Percentiles rank a stretch among this genome's conserved stretches.
Evolutionary conservation across 2,113 vertebrate genomes (phyloP).

Genomic region (Scolopax mira): DNA sequence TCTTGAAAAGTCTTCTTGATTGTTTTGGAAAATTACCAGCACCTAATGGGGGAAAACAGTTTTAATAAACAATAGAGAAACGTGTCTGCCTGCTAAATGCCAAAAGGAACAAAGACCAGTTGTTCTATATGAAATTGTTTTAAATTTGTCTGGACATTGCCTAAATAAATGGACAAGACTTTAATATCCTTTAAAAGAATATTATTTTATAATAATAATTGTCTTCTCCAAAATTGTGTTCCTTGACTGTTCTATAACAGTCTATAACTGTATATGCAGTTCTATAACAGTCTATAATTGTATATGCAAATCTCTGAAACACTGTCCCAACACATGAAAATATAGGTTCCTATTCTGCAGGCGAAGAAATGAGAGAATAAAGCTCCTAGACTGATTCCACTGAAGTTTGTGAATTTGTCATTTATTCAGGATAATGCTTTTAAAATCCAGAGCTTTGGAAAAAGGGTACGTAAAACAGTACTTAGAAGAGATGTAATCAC

Average conservation of each 20-base stretch:
- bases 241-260: neutral
- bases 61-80: neutral
- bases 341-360: neutral
- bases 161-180: neutral
- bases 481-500: neutral
- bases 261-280: too few species aligned
- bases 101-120: neutral
- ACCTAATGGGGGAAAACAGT: fast-evolving
- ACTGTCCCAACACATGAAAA: neutral
- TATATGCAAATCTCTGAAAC: neutral
- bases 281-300: neutral
- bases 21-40: neutral
- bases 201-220: neutral
- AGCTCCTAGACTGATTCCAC: neutral
- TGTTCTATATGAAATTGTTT: neutral
- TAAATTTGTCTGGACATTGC: neutral
- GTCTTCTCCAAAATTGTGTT: neutral
- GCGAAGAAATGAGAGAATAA: neutral
- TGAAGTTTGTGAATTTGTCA: neutral
- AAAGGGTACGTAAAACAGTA: neutral
- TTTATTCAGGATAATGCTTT: neutral
- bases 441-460: neutral
- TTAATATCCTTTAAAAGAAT: neutral
- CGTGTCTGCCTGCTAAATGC: neutral
- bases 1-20: neutral